Percentiles rank a stretch among this genome's conserved stretches.
phyloP scores from a whole-genome alignment of 2,888 invertebrate genomes.

The Margaritifera margaritifera region DNA sequence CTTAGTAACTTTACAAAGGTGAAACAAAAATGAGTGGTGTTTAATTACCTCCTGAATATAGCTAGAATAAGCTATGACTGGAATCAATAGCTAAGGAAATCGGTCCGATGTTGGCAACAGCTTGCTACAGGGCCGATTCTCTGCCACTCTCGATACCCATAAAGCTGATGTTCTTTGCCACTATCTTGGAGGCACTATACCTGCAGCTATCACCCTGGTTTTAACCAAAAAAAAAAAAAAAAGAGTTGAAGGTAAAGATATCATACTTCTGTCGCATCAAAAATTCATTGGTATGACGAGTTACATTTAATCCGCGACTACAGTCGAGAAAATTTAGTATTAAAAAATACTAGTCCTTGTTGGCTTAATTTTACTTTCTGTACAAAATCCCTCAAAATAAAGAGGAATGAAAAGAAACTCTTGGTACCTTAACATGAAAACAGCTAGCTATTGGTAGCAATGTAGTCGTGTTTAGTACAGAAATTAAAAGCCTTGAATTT shows the following conservation, averaged over 20 bases:
- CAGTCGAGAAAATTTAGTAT: too few species aligned
- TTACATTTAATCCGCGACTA: too few species aligned
- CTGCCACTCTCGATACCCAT: constrained; percentile 48
- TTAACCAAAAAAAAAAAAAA: not conserved
- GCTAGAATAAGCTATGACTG: constrained; percentile 77
- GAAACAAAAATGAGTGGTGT: not conserved
- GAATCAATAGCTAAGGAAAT: constrained; percentile 92
- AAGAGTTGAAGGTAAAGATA: too few species aligned
- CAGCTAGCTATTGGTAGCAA: too few species aligned
- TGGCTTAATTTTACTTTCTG: too few species aligned
- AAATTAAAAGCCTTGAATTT: too few species aligned
- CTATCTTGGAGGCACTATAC: constrained; percentile 41
- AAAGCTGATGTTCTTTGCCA: constrained; percentile 52
- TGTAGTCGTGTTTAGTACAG: too few species aligned
- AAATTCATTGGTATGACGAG: too few species aligned
- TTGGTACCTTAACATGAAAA: too few species aligned
- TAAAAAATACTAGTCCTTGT: too few species aligned
- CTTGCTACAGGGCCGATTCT: constrained; percentile 49
- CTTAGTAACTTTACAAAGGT: not conserved
- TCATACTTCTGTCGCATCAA: not conserved
- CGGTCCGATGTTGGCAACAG: constrained; percentile 75
- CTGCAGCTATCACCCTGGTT: constrained; percentile 44
- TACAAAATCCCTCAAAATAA: too few species aligned
- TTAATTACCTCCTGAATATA: constrained; percentile 48
- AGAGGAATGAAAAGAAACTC: too few species aligned